Base-by-base conservation (phyloP, 2,888 invertebrate genomes). In the Macrophya alboannulata region DNA sequence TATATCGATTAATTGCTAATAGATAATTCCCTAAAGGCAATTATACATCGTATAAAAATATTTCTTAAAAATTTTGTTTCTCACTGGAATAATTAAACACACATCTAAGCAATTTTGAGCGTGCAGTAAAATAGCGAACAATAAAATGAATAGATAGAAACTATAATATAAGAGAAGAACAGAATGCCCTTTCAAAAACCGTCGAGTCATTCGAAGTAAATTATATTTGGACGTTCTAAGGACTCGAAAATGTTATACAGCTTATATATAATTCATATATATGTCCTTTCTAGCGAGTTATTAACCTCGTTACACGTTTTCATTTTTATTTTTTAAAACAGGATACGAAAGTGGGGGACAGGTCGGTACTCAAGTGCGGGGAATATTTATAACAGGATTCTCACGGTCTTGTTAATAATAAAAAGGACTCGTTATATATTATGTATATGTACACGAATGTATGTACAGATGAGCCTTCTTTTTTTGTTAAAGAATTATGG, bases 361-460 rank as follows among this genome's bases (percentile, higher is more conserved):
- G 31, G 25, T 37, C 17, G 71, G 71, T 71, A 37, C 71, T 71
- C 40, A 31, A 40, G 71, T 71, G 15, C 40, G 0, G 31, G 40
- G 71, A 71, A 71, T 71, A 71, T 71, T 71, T 40, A 71, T 71
- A 40, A 71, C 71, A 37, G 71, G 71, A 71, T 71, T 40, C 40
- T 12, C 71, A 40, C 37, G 40, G 71, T 71, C 17, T 8, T 71
- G 37, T 71, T 71, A 71, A 71, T 71, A 40, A 71, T 71, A 71
- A 71, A 71, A 71, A 71, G 40, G 71, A 31, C 71, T 71, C 71
- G 40, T 71, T 71, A 40, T 40, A 40, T 71, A 40, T 37, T 12
- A 25, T 71, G 17, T 62, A 17, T 21, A 5, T 8, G n/a, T 65
- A 25, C 17, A n/a, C 40, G 40, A 40, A 37, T 25, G 62, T 62